Conservation (phyloP, 2,113 vertebrate genomes). For the Onychostruthus taczanowskii region DNA sequence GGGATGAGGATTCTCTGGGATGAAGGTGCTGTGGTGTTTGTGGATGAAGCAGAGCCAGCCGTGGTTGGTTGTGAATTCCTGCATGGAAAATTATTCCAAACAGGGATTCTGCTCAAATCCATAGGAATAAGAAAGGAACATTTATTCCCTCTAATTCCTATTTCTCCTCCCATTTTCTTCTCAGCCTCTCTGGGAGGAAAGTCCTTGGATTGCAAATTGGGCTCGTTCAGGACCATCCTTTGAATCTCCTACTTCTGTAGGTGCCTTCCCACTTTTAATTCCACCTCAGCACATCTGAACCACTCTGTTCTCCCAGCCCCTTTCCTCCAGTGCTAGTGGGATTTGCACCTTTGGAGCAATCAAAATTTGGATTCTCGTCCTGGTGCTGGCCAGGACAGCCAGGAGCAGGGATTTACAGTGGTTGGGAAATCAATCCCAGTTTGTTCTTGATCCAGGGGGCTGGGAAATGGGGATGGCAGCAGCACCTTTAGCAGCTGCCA, state of each 20-base stretch:
- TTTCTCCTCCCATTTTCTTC: not conserved
- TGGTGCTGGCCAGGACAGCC: constrained; percentile 53
- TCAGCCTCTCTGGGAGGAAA: not conserved
- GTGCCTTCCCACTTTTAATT: not conserved
- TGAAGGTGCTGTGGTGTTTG: not conserved
- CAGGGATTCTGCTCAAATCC: not conserved
- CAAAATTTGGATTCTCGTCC: constrained; percentile 65
- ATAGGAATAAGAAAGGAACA: not conserved
- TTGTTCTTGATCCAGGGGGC: constrained; percentile 56
- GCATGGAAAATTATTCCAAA: not conserved
- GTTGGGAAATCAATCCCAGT: constrained; percentile 74
- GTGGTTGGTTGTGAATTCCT: not conserved
- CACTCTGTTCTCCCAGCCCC: not conserved
- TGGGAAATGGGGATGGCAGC: constrained; percentile 66
- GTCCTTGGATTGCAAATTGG: not conserved
- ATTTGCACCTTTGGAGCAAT: constrained; percentile 48
- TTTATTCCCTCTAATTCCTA: not conserved
- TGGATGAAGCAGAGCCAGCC: not conserved
- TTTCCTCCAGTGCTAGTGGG: constrained; percentile 30
- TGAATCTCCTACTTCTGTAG: not conserved
- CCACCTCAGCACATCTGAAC: not conserved
- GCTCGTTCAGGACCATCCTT: not conserved
- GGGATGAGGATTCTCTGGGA: not conserved
- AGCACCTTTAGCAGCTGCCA: not conserved
- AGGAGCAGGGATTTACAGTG: constrained; percentile 73